Percentiles rank a stretch among this genome's conserved stretches.
These are phyloP conservation scores for Beaufortia kweichowensis DNA, from an alignment of 2,113 vertebrate species.

Conservation along the genomic window DNA sequence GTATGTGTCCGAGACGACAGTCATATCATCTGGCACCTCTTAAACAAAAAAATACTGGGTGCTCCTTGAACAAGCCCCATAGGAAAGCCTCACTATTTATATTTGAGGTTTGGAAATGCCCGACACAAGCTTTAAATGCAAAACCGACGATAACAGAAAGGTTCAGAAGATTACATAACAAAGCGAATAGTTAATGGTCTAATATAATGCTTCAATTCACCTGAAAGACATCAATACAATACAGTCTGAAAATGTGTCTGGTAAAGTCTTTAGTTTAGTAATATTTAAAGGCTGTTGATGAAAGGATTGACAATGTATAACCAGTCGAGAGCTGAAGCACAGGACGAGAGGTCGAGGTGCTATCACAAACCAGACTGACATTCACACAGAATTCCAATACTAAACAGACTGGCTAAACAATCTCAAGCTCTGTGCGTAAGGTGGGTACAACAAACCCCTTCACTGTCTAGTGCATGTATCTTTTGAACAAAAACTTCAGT, in stretches of 20 bases:
- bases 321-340: neutral
- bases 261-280: neutral
- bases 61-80: neutral
- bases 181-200: neutral
- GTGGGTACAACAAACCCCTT: neutral
- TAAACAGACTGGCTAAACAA: neutral
- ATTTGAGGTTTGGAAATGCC: neutral
- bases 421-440: neutral
- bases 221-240: neutral
- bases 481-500: neutral
- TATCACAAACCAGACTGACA: conserved; percentile 8
- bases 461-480: neutral
- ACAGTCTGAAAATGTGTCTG: conserved; percentile 35
- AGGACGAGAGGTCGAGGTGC: conserved; percentile 5
- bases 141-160: neutral
- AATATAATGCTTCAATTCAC: neutral
- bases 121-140: neutral
- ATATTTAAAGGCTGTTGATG: conserved; percentile 5
- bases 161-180: conserved; percentile 3
- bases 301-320: conserved; percentile 13
- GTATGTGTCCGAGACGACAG: too few species aligned
- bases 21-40: too few species aligned
- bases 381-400: neutral
- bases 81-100: neutral
- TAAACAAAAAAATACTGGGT: too few species aligned